phyloP scores from a whole-genome alignment of 2,888 invertebrate genomes.

The Icerya purchasi region DNA sequence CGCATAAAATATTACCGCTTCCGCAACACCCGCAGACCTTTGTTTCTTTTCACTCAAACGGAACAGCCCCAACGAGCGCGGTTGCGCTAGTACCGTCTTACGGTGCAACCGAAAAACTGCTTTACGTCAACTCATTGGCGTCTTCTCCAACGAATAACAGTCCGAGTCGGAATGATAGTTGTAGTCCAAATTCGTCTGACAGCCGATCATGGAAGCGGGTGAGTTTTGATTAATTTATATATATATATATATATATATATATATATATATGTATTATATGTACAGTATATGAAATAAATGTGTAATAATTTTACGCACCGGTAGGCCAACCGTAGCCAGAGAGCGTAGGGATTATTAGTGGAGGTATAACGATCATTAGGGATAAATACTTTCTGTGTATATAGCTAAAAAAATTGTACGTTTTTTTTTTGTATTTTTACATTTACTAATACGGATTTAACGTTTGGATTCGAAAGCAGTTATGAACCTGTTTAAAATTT shows the following conservation, averaged over 20 bases:
- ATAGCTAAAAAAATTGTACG: no score
- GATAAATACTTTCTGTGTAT: no score
- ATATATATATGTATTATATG: background rate
- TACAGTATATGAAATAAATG: no score
- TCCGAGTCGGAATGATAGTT: slow-evolving; percentile 26
- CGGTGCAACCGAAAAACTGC: background rate
- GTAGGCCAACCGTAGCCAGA: no score
- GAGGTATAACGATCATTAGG: no score
- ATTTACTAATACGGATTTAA: no score
- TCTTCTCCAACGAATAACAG: slow-evolving; percentile 15
- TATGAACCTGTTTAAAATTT: no score
- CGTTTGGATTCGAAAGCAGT: no score
- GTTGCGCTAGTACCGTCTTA: background rate
- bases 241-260: background rate
- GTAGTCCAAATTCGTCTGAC: slow-evolving; percentile 41
- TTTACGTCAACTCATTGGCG: slow-evolving; percentile 3
- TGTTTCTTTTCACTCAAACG: background rate
- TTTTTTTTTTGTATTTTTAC: no score
- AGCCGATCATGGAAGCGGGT: slow-evolving; percentile 37
- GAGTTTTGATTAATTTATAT: slow-evolving; percentile 18
- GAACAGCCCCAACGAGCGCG: background rate
- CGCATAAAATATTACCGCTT: background rate
- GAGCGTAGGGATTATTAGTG: no score
- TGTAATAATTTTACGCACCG: no score
- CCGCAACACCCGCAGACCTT: background rate